These are phyloP conservation scores for Eurois occulta DNA, from an alignment of 2,888 invertebrate genomes.

Conservation along the genomic window DNA sequence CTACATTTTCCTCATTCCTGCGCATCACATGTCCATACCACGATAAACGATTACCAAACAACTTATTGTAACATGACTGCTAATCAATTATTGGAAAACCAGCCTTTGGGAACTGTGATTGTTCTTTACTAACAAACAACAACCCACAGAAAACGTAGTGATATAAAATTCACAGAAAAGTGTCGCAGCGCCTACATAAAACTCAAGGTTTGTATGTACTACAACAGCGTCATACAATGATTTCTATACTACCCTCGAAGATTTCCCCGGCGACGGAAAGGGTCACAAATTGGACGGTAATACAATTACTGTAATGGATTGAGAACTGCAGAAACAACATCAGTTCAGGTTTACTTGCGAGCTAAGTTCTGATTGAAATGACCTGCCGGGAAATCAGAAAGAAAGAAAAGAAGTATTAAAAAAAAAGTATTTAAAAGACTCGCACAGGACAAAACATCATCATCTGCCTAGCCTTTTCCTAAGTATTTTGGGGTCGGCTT, in stretches of 20 bases:
- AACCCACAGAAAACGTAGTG: neutral
- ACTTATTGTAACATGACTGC: neutral
- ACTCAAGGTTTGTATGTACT: conserved; percentile 22
- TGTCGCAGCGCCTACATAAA: conserved; percentile 38
- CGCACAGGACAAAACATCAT: too few species aligned
- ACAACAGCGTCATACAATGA: conserved; percentile 52
- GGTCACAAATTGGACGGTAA: conserved; percentile 61
- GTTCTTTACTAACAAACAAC: neutral
- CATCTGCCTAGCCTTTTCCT: too few species aligned
- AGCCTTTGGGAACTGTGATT: neutral
- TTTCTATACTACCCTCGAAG: conserved; percentile 46
- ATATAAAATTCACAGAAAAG: conserved; percentile 33
- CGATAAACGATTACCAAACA: too few species aligned
- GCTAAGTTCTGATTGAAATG: neutral
- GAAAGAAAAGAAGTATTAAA: too few species aligned
- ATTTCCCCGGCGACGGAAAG: conserved; percentile 62
- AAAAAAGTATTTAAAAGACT: too few species aligned
- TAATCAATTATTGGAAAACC: neutral
- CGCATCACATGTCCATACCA: too few species aligned
- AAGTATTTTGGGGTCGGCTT: too few species aligned
- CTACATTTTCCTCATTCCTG: too few species aligned
- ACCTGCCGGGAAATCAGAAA: neutral
- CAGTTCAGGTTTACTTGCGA: conserved; percentile 4
- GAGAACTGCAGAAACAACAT: conserved; percentile 41
- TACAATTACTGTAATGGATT: conserved; percentile 54